These are phyloP conservation scores for Nephrotoma guestfalica DNA, from an alignment of 2,888 invertebrate species.

Conservation along the genomic window DNA sequence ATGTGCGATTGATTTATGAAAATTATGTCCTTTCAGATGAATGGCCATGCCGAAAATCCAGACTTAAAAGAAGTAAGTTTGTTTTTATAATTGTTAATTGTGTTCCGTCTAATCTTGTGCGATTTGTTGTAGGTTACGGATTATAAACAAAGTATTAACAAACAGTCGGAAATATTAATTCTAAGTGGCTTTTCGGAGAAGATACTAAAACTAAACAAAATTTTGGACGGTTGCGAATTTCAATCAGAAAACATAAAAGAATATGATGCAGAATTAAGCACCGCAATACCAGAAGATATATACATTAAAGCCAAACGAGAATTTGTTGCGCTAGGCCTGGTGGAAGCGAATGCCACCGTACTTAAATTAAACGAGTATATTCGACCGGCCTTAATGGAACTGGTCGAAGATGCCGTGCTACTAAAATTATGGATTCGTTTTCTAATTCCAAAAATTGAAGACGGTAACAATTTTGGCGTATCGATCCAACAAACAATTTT, in stretches of 20 bases:
- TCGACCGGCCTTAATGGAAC: conserved; percentile 38
- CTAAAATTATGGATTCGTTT: conserved; percentile 99
- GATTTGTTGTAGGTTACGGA: conserved; percentile 57
- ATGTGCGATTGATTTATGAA: not conserved
- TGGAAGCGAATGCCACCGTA: conserved; percentile 73
- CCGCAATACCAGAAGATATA: not conserved
- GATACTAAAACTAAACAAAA: conserved; percentile 76
- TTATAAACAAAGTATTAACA: conserved; percentile 77
- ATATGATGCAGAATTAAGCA: conserved; percentile 51
- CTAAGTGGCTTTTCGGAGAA: conserved; percentile 85
- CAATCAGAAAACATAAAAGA: conserved; percentile 51
- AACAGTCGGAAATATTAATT: conserved; percentile 77
- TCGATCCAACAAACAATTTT: conserved; percentile 97
- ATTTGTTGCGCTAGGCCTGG: conserved; percentile 22
- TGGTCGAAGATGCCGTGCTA: conserved; percentile 39
- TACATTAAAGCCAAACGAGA: not conserved
- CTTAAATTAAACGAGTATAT: conserved; percentile 53
- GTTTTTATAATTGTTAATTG: not conserved
- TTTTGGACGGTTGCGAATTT: conserved; percentile 72
- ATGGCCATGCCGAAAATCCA: not conserved
- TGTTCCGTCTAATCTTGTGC: not conserved
- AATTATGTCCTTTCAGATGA: not conserved
- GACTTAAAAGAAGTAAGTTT: not conserved
- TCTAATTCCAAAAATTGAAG: conserved; percentile 97
- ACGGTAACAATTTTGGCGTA: conserved; percentile 98